Conservation (phyloP, 2,888 invertebrate species). For the Epinotia demarniana region DNA sequence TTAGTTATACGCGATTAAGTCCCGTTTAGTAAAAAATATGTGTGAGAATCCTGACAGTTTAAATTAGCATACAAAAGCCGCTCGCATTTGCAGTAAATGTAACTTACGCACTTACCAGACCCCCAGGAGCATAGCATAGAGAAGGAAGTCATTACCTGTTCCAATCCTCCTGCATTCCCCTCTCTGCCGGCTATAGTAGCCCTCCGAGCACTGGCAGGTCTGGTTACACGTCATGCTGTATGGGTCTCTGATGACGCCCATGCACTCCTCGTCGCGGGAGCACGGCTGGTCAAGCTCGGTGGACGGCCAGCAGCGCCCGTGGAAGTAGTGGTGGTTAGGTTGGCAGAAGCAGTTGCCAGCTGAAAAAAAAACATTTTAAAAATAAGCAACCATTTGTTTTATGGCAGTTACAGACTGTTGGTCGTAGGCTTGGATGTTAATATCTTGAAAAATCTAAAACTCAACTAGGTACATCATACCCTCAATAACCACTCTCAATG, state of each 20-base stretch:
- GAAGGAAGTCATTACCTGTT: constrained; percentile 53
- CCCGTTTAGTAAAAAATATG: too few species aligned
- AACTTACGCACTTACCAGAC: too few species aligned
- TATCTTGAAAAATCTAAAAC: too few species aligned
- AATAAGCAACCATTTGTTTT: constrained; percentile 50
- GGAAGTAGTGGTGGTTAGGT: constrained; percentile 66
- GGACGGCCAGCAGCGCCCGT: constrained; percentile 72
- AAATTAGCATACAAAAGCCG: too few species aligned
- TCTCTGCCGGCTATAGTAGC: constrained; percentile 69
- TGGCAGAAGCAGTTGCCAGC: constrained; percentile 65
- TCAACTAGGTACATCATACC: too few species aligned
- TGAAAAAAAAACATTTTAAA: not conserved
- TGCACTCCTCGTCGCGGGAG: constrained; percentile 64
- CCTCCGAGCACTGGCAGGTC: constrained; percentile 65
- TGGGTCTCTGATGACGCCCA: constrained; percentile 62
- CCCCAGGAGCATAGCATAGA: too few species aligned
- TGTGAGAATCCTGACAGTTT: too few species aligned
- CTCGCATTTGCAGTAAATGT: too few species aligned
- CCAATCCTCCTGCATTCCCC: constrained; percentile 73
- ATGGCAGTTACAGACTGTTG: too few species aligned
- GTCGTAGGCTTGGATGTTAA: too few species aligned
- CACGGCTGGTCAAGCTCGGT: constrained; percentile 60
- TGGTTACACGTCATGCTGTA: constrained; percentile 64
- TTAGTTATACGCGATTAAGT: too few species aligned
- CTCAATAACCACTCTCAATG: too few species aligned